Percentiles rank a stretch among this genome's conserved stretches.
These are phyloP conservation scores for Torymus auratus DNA, from an alignment of 2,888 invertebrate genomes.

Conservation along the genomic window DNA sequence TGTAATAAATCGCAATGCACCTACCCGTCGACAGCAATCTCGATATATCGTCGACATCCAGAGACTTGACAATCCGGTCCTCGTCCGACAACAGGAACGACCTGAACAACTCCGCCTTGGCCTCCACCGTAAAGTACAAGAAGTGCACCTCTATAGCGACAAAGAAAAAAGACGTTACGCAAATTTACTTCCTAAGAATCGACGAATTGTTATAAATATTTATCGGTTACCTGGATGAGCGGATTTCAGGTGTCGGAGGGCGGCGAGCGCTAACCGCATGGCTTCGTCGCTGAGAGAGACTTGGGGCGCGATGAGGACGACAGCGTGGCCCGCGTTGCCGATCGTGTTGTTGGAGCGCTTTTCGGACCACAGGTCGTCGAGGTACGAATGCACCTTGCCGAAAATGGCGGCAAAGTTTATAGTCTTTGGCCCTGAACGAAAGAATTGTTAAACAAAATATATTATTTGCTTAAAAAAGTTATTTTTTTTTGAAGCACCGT, in stretches of 20 bases:
- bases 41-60: conserved; percentile 63
- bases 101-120: conserved; percentile 61
- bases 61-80: conserved; percentile 65
- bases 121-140: conserved; percentile 65
- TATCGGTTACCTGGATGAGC: conserved; percentile 67
- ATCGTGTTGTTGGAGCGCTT: conserved; percentile 60
- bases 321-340: conserved; percentile 67
- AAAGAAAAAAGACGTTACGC: conserved; percentile 4
- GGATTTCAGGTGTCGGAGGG: conserved; percentile 63
- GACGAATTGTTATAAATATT: background rate
- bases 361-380: conserved; percentile 64
- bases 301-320: conserved; percentile 66
- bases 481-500: too few species aligned
- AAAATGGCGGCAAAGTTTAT: conserved; percentile 65
- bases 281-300: conserved; percentile 59
- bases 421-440: conserved; percentile 64
- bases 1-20: background rate
- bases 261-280: conserved; percentile 53
- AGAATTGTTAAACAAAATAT: background rate
- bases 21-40: conserved; percentile 52
- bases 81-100: conserved; percentile 64
- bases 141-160: conserved; percentile 64
- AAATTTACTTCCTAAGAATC: too few species aligned
- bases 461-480: too few species aligned
- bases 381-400: conserved; percentile 57